Evolutionary conservation across 2,113 vertebrate species (phyloP).

Genomic region (Dasyprocta punctata): DNA sequence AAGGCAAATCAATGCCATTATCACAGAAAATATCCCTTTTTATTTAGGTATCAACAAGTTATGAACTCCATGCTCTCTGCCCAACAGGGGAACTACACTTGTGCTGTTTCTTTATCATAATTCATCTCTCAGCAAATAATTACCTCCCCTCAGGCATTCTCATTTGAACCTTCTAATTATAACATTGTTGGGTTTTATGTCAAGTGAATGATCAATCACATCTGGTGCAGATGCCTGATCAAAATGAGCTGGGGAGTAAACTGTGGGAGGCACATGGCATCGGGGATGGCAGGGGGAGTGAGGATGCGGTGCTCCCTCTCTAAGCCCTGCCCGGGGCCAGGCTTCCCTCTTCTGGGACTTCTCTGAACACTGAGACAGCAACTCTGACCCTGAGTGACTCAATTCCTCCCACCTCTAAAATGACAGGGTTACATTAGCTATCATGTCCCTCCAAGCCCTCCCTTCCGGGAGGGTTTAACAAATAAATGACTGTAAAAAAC

Average conservation of each 20-base stretch:
- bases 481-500: background rate
- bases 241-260: background rate
- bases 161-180: conserved; percentile 79
- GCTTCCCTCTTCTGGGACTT: background rate
- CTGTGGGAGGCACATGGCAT: background rate
- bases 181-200: conserved; percentile 73
- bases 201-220: conserved; percentile 75
- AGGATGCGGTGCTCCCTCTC: background rate
- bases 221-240: conserved; percentile 39
- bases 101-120: conserved; percentile 57
- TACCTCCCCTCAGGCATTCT: conserved; percentile 70
- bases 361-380: background rate
- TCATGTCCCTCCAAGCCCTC: background rate
- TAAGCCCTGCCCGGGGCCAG: background rate
- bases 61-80: conserved; percentile 67
- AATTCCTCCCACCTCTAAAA: background rate
- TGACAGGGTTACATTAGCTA: background rate
- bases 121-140: conserved; percentile 84
- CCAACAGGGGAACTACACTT: conserved; percentile 50
- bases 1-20: background rate
- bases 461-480: background rate
- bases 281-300: accelerated
- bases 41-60: conserved; percentile 67
- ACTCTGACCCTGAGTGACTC: background rate
- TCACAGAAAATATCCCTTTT: conserved; percentile 71